Percentiles rank a stretch among this genome's conserved stretches.
Conservation (phyloP, 2,113 vertebrate species). For the Telmatochromis sp. region DNA sequence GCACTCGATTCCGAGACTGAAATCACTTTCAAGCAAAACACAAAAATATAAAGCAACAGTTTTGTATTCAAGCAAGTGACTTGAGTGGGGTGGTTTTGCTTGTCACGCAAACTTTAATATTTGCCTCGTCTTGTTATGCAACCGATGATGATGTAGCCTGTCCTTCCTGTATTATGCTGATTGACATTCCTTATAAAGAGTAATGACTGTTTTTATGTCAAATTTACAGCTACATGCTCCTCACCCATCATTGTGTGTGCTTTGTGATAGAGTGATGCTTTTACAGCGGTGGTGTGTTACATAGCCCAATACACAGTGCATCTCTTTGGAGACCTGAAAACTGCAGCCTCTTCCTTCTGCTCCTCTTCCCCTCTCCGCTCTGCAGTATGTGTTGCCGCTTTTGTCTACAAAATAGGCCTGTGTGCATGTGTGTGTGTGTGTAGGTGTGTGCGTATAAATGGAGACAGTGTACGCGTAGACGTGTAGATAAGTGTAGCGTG, state of each 20-base stretch:
- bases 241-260: not conserved
- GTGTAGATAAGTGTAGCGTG: not conserved
- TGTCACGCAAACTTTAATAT: not conserved
- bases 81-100: not conserved
- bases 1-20: not conserved
- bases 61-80: not conserved
- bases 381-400: conserved; percentile 12
- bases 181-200: not conserved
- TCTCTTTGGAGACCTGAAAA: conserved; percentile 32
- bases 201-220: not conserved
- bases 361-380: not conserved
- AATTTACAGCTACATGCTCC: not conserved
- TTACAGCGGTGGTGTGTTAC: conserved; percentile 15
- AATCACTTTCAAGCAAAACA: not conserved
- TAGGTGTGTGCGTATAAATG: not conserved
- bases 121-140: not conserved
- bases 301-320: conserved; percentile 10
- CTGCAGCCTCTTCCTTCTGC: conserved; percentile 21
- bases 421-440: not conserved
- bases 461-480: not conserved
- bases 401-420: conserved; percentile 20
- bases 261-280: not conserved
- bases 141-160: not conserved
- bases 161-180: not conserved
- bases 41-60: not conserved